Evolutionary conservation across 2,888 invertebrate species (phyloP), one percentile per base, ranked within the genome.

Genomic region (Sclerodermus sp.): DNA sequence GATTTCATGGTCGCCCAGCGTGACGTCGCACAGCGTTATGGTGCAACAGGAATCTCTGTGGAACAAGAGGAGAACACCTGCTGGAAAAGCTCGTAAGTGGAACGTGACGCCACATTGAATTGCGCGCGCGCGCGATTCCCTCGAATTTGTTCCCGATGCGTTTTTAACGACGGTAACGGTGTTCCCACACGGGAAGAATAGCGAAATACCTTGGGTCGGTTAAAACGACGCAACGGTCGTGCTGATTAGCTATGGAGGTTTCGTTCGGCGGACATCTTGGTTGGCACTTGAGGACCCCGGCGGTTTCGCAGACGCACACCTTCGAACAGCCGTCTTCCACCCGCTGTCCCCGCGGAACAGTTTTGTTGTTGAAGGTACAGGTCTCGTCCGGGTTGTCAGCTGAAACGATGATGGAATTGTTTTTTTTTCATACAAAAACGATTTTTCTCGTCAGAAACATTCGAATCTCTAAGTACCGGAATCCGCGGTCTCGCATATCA

Each of bases 21-120:
- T 90, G 3, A 92, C 91, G 68, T 92, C 93, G 72, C 94, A 95
- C 2, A 93, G 82, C 53, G 93, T 88, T 55, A 91, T 84, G 62
- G 88, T 91, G 67, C 94, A 94, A 71, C 94, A 94, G 1, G 87
- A 80, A 73, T 95, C 93, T 45, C 85, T 85, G 12, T 34, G 13
- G 10, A 34, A 9, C 8, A 30, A 10, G 5, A 36, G n/a, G n/a
- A n/a, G n/a, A n/a, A n/a, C n/a, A n/a, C n/a, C n/a, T n/a, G n/a
- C n/a, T 32, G n/a, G n/a, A n/a, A n/a, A 4, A 43, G n/a, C 3
- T 34, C 18, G 17, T 32, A 17, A 13, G 2, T 34, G 14, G 17
- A 17, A n/a, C 6, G 3, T 16, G 17, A 34, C n/a, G n/a, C n/a
- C n/a, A 12, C 10, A 9, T 39, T 13, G 3, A 31, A 30, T 9